A percentile compares a stretch with the other conserved stretches of the same genome.
Conservation (phyloP, 2,888 invertebrate genomes). For the Sturmia bella region DNA sequence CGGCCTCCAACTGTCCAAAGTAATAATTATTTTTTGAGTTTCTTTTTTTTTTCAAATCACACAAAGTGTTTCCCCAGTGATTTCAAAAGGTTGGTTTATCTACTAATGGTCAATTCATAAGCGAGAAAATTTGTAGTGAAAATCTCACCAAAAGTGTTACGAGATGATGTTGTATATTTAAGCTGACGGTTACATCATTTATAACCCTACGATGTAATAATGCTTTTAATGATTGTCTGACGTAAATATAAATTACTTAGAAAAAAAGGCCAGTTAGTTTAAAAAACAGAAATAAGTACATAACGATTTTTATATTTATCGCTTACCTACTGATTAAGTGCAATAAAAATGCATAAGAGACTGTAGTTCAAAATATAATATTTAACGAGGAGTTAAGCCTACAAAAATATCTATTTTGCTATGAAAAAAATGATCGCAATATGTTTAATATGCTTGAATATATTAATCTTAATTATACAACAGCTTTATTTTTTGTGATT, state of each 20-base stretch:
- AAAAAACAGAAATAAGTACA: not conserved
- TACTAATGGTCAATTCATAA: conserved; percentile 32
- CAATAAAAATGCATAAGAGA: not conserved
- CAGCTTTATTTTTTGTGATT: not conserved
- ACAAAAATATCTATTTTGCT: too few relatives aligned
- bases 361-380: not conserved
- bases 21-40: conserved; percentile 24
- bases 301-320: not conserved
- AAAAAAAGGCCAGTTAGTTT: conserved; percentile 15
- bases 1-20: conserved; percentile 16
- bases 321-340: not conserved
- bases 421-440: too few relatives aligned
- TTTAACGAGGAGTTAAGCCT: too few relatives aligned
- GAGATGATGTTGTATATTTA: conserved; percentile 15
- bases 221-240: not conserved
- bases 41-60: conserved; percentile 3
- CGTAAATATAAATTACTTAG: not conserved
- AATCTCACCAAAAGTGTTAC: conserved; percentile 42
- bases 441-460: too few relatives aligned
- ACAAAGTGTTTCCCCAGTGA: conserved; percentile 22
- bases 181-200: conserved; percentile 15
- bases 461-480: too few relatives aligned
- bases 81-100: conserved; percentile 20
- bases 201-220: not conserved
- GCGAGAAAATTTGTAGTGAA: not conserved